Evolutionary conservation across 2,888 invertebrate species (phyloP).

Genomic region (Hypomecis punctinalis): DNA sequence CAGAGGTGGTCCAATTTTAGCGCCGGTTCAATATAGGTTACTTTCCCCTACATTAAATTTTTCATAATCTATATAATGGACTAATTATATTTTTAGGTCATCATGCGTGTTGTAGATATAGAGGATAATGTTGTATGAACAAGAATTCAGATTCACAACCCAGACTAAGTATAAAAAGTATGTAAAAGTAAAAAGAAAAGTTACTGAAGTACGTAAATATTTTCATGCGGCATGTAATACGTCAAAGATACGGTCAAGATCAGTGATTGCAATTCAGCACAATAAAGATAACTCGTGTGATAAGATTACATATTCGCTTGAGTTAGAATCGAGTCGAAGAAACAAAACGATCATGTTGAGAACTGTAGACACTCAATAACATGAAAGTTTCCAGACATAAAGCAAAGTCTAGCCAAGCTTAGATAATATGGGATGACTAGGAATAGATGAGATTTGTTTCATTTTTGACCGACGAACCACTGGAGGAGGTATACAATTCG

Average conservation of each 20-base stretch:
- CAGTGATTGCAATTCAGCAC: conserved; percentile 31
- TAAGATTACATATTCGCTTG: conserved; percentile 19
- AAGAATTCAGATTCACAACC: not conserved
- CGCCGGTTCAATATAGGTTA: no score
- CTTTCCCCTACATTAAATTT: no score
- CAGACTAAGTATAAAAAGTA: not conserved
- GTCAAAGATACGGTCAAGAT: conserved; percentile 31
- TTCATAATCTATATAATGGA: no score
- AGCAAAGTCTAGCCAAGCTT: conserved; percentile 12
- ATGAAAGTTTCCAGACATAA: conserved; percentile 18
- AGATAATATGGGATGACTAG: not conserved
- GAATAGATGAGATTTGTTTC: not conserved
- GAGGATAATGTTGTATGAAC: not conserved
- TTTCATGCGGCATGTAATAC: not conserved
- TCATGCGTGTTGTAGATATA: no score
- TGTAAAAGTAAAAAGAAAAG: not conserved
- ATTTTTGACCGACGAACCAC: no score
- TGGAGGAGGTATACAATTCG: no score
- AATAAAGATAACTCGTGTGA: conserved; percentile 30
- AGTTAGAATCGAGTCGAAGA: conserved; percentile 4
- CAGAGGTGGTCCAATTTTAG: no score
- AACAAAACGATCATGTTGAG: conserved; percentile 4
- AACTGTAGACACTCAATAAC: conserved; percentile 18
- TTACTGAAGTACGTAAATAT: conserved; percentile 2
- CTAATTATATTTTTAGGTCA: no score